Conservation (phyloP, 2,797 vertebrate species). For the Platyrinchus mystaceus region DNA sequence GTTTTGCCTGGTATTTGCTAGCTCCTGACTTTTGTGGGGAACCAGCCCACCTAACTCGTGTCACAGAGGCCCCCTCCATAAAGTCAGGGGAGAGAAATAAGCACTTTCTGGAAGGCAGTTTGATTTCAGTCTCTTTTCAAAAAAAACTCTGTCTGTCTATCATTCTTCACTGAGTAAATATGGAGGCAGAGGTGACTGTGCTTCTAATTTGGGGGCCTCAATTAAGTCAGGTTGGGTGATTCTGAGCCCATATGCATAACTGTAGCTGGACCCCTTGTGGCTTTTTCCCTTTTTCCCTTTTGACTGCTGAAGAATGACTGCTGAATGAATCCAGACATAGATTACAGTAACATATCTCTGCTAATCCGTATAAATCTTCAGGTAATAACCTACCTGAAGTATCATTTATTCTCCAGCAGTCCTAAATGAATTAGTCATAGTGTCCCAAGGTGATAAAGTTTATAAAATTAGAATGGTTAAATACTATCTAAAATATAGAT, state of each 20-base stretch:
- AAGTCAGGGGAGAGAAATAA: background rate
- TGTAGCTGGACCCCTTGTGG: rapidly evolving
- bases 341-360: background rate
- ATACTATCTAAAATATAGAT: background rate
- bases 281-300: background rate
- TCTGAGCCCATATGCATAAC: background rate
- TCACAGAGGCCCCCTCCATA: background rate
- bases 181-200: background rate
- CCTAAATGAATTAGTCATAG: background rate
- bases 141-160: background rate
- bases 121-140: background rate
- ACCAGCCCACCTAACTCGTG: background rate
- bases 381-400: background rate
- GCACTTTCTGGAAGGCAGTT: background rate
- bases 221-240: background rate
- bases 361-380: background rate
- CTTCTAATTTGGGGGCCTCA: background rate
- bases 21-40: background rate
- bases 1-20: background rate
- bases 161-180: background rate
- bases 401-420: background rate
- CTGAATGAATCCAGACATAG: background rate
- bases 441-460: background rate
- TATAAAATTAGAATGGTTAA: background rate
- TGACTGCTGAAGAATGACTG: no score